A percentile compares a stretch with the other conserved stretches of the same genome.
phyloP scores from a whole-genome alignment of 2,113 vertebrate species.

The Emydura subglobosa region DNA sequence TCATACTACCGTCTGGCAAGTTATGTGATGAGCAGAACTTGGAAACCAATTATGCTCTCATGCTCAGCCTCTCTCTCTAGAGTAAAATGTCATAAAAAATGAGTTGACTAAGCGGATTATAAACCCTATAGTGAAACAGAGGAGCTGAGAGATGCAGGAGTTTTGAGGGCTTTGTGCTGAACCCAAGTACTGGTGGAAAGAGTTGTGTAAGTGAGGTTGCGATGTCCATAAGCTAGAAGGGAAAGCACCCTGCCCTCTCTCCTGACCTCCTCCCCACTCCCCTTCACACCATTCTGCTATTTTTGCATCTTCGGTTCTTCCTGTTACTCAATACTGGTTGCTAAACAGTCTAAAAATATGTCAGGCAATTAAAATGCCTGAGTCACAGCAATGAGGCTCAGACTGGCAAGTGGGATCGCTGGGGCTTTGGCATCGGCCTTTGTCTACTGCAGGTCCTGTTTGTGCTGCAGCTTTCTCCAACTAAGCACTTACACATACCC shows the following conservation, averaged over 20 bases:
- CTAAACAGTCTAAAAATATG: constrained; percentile 4
- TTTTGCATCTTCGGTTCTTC: not conserved
- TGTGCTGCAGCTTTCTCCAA: not conserved
- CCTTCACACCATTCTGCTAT: not conserved
- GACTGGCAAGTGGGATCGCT: not conserved
- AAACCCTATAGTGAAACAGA: constrained; percentile 10
- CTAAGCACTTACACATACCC: not conserved
- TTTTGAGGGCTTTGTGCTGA: not conserved
- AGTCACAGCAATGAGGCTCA: not conserved
- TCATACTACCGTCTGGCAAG: not conserved
- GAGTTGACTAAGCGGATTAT: constrained; percentile 4
- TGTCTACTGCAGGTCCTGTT: not conserved
- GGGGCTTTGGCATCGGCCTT: not conserved
- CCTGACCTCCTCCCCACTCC: not conserved
- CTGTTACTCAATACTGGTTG: not conserved
- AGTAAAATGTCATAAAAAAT: not conserved
- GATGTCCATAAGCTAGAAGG: not conserved
- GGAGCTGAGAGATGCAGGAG: constrained; percentile 28
- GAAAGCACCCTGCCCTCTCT: not conserved
- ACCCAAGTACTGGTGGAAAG: constrained; percentile 10
- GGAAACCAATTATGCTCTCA: not conserved
- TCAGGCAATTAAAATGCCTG: not conserved
- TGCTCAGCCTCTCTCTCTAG: not conserved
- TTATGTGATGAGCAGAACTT: not conserved
- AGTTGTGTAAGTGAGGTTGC: not conserved